Conservation (phyloP, 1,140 invertebrate genomes). For the Nomia melanderi region DNA sequence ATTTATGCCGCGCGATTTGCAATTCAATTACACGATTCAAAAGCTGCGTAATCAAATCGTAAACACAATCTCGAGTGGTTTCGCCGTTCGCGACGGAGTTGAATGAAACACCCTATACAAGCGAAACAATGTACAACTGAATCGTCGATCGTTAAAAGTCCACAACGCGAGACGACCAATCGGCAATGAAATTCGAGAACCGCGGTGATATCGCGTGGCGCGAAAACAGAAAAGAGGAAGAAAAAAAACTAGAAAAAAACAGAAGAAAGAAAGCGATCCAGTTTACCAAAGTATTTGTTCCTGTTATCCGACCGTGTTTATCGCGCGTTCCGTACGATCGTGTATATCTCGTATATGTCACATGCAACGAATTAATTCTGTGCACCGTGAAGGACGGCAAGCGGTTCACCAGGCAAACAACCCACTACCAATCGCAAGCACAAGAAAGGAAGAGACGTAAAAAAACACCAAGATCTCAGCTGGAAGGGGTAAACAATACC, state of each 20-base stretch:
- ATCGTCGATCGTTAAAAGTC: background rate
- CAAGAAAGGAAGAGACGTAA: conserved; percentile 32
- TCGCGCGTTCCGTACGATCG: conserved; percentile 42
- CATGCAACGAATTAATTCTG: conserved; percentile 54
- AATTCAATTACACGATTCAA: no score
- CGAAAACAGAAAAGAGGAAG: no score
- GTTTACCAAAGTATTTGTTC: background rate
- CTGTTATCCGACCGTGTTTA: conserved; percentile 17
- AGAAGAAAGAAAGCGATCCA: background rate
- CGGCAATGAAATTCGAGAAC: background rate
- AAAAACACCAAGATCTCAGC: conserved; percentile 14
- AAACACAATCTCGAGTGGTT: no score
- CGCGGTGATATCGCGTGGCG: no score
- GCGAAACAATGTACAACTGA: background rate
- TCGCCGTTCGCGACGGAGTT: background rate
- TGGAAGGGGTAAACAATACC: conserved; percentile 1
- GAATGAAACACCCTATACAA: background rate
- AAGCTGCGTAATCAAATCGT: no score
- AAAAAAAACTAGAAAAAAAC: no score
- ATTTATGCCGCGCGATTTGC: no score
- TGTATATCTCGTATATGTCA: conserved; percentile 36
- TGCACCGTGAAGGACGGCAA: conserved; percentile 53
- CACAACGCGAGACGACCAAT: background rate
- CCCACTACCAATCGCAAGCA: conserved; percentile 62
- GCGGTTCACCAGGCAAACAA: conserved; percentile 50